A percentile compares a stretch with the other conserved stretches of the same genome.
phyloP scores from a whole-genome alignment of 2,113 vertebrate species.

The Melanerpes aurifrons region DNA sequence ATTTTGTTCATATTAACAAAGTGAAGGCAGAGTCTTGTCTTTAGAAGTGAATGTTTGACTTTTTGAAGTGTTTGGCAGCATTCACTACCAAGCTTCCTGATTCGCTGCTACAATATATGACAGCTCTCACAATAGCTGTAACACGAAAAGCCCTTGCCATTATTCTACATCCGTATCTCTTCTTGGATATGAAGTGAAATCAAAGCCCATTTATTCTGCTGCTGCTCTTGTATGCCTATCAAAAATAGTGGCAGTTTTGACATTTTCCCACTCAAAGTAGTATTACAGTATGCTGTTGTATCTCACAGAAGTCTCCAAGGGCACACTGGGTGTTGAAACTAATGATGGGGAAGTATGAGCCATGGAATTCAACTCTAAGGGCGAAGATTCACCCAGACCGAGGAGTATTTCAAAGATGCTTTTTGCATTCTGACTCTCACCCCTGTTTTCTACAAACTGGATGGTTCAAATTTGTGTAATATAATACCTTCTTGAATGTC shows the following conservation, averaged over 20 bases:
- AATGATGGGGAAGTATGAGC: neutral
- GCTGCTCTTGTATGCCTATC: slow-evolving; percentile 33
- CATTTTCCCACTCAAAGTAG: slow-evolving; percentile 24
- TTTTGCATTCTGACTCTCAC: neutral
- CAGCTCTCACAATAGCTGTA: slow-evolving; percentile 28
- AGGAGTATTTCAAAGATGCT: neutral
- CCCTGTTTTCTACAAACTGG: neutral
- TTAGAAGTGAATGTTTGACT: neutral
- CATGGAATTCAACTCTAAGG: neutral
- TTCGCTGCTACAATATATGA: neutral
- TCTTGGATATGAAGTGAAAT: slow-evolving; percentile 39
- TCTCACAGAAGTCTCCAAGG: slow-evolving; percentile 40
- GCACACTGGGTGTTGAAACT: neutral
- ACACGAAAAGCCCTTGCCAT: neutral
- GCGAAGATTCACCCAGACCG: neutral
- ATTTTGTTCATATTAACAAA: neutral
- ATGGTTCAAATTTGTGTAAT: neutral
- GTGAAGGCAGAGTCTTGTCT: neutral
- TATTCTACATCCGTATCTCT: slow-evolving; percentile 23
- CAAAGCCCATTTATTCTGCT: slow-evolving; percentile 33
- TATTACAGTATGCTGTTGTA: neutral
- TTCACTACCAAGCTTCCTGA: slow-evolving; percentile 5
- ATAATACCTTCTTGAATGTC: neutral
- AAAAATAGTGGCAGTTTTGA: slow-evolving; percentile 54
- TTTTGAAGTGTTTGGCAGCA: slow-evolving; percentile 6